Conservation (phyloP, 2,888 invertebrate genomes). For the Drosophila buzzatii region DNA sequence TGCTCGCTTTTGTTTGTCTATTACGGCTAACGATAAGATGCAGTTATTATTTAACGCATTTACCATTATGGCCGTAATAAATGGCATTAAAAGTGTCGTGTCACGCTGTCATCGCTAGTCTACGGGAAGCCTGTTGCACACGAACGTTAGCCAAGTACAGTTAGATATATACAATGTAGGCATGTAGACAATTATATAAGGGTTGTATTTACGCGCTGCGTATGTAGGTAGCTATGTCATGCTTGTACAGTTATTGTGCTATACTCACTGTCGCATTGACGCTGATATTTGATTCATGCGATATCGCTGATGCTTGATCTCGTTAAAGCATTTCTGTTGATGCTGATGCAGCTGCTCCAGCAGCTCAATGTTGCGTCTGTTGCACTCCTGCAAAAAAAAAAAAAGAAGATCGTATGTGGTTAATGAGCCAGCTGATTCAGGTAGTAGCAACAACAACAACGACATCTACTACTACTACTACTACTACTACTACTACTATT, state of each 20-base stretch:
- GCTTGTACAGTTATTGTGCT: neutral
- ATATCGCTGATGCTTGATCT: slow-evolving; percentile 96
- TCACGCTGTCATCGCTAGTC: slow-evolving; percentile 23
- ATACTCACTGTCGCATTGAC: slow-evolving; percentile 91
- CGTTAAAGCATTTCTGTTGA: slow-evolving; percentile 94
- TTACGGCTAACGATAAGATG: neutral
- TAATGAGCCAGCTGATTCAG: neutral
- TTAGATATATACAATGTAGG: neutral
- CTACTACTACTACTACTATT: neutral
- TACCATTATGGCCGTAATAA: neutral
- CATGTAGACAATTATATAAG: neutral
- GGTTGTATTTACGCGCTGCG: neutral
- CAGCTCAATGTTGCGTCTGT: slow-evolving; percentile 93
- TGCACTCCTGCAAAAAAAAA: slow-evolving; percentile 83
- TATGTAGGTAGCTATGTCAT: neutral
- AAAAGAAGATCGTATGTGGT: neutral
- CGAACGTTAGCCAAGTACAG: slow-evolving; percentile 1
- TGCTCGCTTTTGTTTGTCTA: too few relatives aligned
- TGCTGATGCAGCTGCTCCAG: slow-evolving; percentile 93
- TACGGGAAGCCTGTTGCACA: slow-evolving; percentile 9
- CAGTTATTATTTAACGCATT: neutral
- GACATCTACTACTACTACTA: too few relatives aligned
- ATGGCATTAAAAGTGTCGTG: slow-evolving; percentile 11
- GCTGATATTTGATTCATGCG: slow-evolving; percentile 93
- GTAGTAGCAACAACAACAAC: neutral